Conservation (phyloP, 2,888 invertebrate species). For the Blastobasis lacticolella region DNA sequence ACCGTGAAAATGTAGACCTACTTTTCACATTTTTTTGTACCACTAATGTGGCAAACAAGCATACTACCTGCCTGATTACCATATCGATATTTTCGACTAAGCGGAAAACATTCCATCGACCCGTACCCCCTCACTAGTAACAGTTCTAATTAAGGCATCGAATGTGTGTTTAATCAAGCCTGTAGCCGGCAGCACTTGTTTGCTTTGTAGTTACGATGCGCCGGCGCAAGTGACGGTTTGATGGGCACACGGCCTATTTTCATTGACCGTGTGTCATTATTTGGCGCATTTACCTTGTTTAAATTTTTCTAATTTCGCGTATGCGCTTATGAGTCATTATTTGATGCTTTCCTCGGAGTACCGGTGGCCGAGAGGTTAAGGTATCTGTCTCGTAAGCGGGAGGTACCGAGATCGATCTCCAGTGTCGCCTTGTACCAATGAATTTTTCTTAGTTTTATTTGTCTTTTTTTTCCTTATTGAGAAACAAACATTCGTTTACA, state of each 20-base stretch:
- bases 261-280: not conserved
- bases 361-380: too few species aligned
- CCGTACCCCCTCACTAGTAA: conserved; percentile 27
- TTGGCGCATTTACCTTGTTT: too few species aligned
- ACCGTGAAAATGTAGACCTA: not conserved
- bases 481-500: too few species aligned
- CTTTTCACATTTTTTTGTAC: not conserved
- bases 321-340: too few species aligned
- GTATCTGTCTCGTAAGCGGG: too few species aligned
- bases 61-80: not conserved
- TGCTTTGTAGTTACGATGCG: conserved; percentile 46
- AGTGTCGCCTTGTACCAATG: too few species aligned
- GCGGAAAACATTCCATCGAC: conserved; percentile 2
- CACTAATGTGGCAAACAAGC: not conserved
- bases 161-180: conserved; percentile 68
- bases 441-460: too few species aligned
- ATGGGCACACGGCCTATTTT: conserved; percentile 1
- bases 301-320: too few species aligned
- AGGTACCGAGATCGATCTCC: too few species aligned
- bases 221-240: conserved; percentile 21
- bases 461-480: too few species aligned
- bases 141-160: conserved; percentile 71
- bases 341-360: too few species aligned
- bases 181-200: conserved; percentile 52
- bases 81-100: conserved; percentile 14